A percentile compares a stretch with the other conserved stretches of the same genome.
Evolutionary conservation across 2,797 vertebrate species (phyloP).

Genomic region (Parauchenoglanis ngamensis): DNA sequence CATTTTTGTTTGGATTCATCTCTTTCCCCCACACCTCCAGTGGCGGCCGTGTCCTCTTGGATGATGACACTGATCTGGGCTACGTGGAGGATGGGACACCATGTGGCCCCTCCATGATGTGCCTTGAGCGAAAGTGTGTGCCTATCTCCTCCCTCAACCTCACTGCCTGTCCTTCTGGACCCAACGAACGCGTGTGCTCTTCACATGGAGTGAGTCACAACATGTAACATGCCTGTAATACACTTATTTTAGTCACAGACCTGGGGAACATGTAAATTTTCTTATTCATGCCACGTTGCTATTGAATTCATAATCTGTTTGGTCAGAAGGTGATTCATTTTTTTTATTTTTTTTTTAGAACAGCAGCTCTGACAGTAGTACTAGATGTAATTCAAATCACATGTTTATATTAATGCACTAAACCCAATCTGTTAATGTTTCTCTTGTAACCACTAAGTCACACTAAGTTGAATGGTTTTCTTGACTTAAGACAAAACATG

Average conservation of each 20-base stretch:
- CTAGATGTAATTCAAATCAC: neutral
- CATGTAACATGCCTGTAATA: neutral
- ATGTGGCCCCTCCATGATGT: conserved; percentile 89
- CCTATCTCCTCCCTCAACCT: conserved; percentile 87
- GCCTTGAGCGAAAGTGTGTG: conserved; percentile 86
- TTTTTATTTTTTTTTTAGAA: neutral
- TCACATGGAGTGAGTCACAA: conserved; percentile 83
- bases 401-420: neutral
- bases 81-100: conserved; percentile 88
- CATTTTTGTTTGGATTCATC: neutral
- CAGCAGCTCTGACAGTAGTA: neutral
- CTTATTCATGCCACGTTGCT: neutral
- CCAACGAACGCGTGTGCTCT: conserved; percentile 82
- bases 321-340: neutral
- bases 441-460: neutral
- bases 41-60: conserved; percentile 85
- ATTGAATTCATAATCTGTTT: neutral
- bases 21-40: conserved; percentile 58
- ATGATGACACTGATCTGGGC: conserved; percentile 86
- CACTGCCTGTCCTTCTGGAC: conserved; percentile 82
- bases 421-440: neutral
- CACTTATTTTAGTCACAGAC: neutral
- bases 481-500: neutral
- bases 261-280: neutral
- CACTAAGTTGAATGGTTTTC: neutral